A percentile compares a stretch with the other conserved stretches of the same genome.
phyloP scores from a whole-genome alignment of 1,140 invertebrate species.

The Rhyacophila brunnea region DNA sequence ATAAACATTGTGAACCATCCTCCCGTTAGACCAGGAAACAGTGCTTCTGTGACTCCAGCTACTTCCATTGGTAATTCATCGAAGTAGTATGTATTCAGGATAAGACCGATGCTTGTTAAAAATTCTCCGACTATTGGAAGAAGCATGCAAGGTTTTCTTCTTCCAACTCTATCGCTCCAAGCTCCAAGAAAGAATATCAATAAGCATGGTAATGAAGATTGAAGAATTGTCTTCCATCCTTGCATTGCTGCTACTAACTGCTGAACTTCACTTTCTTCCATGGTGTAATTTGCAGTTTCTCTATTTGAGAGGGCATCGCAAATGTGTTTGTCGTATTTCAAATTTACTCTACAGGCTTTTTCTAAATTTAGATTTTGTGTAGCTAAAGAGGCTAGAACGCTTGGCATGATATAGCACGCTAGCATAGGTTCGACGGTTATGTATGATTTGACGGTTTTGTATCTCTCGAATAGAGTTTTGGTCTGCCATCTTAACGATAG shows the following conservation, averaged over 20 bases:
- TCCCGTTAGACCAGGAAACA: slow-evolving; percentile 76
- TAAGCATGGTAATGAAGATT: slow-evolving; percentile 71
- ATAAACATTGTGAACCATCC: slow-evolving; percentile 88
- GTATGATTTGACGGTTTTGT: slow-evolving; percentile 58
- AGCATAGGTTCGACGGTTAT: slow-evolving; percentile 79
- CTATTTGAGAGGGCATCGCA: slow-evolving; percentile 70
- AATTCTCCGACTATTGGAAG: slow-evolving; percentile 80
- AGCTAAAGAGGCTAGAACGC: slow-evolving; percentile 71
- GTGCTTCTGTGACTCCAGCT: slow-evolving; percentile 70
- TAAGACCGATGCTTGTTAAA: slow-evolving; percentile 71
- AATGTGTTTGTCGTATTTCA: slow-evolving; percentile 65
- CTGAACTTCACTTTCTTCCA: slow-evolving; percentile 72
- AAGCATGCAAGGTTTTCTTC: slow-evolving; percentile 81
- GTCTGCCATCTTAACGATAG: slow-evolving; percentile 40
- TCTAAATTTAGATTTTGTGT: slow-evolving; percentile 81
- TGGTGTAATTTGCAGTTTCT: slow-evolving; percentile 68
- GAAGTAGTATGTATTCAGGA: slow-evolving; percentile 77
- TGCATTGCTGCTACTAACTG: slow-evolving; percentile 74
- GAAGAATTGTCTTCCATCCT: slow-evolving; percentile 77
- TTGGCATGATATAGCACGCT: slow-evolving; percentile 77
- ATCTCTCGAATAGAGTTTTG: slow-evolving; percentile 55
- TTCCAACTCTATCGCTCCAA: slow-evolving; percentile 71
- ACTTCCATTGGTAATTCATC: slow-evolving; percentile 76
- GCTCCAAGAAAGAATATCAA: slow-evolving; percentile 77
- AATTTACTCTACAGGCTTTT: slow-evolving; percentile 80